Base-by-base conservation (phyloP, 2,113 vertebrate genomes). In the Alces alces region DNA sequence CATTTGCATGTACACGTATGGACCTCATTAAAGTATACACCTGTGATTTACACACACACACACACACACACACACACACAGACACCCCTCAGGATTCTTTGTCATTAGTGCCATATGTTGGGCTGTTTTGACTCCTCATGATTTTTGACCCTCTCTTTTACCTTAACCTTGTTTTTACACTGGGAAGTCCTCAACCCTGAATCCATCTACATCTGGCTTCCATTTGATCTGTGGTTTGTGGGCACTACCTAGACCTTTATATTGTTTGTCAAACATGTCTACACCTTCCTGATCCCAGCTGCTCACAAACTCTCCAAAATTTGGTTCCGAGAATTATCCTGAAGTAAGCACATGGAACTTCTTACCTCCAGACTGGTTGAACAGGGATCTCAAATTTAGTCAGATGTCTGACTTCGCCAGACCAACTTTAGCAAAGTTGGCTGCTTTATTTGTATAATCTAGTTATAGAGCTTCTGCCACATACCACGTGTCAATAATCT, bases 181-280 rank as follows among this genome's bases (percentile, higher is more conserved):
- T 33, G 83, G 50, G 43, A 95, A 91, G 82, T 91, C 76, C 54
- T 96, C 70, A 30, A 50, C 64, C 93, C 73, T 58, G 27, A 45
- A 84, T 93, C 93, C 86, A 76, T 85, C 39, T 93, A 43, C 96
- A 91, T 97, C 92, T 94, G 95, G 93, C 83, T 97, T 97, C 83
- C 60, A 96, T 96, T 97, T 96, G n/a, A 61, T 82, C 21, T 94
- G 50, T 92, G 83, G 89, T 97, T 97, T 97, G 60, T 95, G 86
- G 92, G 52, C 54, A 84, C 80, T 95, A 43, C 47, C 57, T 89
- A 66, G 2, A 33, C 64, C 91, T 95, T 93, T 79, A 85, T 84
- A 39, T 66, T 93, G 61, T 97, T 95, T 92, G 73, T 95, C 93
- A 95, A 96, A 58, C 66, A 90, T 60, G 83, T 97, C 97, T 87